Evolutionary conservation across 2,888 invertebrate species (phyloP).

Genomic region (Andricus quercusramuli): DNA sequence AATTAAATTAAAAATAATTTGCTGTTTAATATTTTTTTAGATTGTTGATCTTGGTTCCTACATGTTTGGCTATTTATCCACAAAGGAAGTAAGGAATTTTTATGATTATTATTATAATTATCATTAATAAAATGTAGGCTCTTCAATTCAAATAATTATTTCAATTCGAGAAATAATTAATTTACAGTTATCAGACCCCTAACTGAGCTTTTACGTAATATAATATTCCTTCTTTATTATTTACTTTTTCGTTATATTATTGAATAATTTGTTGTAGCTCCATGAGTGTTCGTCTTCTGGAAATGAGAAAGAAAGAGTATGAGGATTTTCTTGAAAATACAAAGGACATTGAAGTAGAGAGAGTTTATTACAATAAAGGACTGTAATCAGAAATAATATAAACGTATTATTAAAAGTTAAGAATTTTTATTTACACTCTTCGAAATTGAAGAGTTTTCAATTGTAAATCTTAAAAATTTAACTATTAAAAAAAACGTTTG

Average conservation of each 20-base stretch:
- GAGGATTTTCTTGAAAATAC: neutral
- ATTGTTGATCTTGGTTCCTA: neutral
- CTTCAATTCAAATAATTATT: neutral
- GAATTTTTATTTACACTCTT: too few relatives aligned
- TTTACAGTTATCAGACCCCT: neutral
- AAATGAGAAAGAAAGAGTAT: neutral
- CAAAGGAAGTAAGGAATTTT: neutral
- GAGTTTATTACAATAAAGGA: neutral
- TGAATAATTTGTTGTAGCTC: neutral
- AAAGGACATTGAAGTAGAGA: neutral
- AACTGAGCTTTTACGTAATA: too few relatives aligned
- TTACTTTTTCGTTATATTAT: too few relatives aligned
- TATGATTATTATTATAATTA: too few relatives aligned
- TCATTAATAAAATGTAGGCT: too few relatives aligned
- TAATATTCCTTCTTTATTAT: too few relatives aligned
- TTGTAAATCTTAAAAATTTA: too few relatives aligned
- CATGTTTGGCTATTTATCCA: neutral
- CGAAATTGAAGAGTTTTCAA: too few relatives aligned
- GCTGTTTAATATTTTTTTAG: neutral
- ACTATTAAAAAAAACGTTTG: too few relatives aligned
- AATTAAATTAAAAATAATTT: neutral
- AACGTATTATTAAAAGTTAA: neutral
- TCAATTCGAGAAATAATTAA: neutral
- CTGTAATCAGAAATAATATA: neutral
- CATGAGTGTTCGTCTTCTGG: neutral